Base-by-base conservation (phyloP, 2,113 vertebrate genomes). In the Ictalurus punctatus region DNA sequence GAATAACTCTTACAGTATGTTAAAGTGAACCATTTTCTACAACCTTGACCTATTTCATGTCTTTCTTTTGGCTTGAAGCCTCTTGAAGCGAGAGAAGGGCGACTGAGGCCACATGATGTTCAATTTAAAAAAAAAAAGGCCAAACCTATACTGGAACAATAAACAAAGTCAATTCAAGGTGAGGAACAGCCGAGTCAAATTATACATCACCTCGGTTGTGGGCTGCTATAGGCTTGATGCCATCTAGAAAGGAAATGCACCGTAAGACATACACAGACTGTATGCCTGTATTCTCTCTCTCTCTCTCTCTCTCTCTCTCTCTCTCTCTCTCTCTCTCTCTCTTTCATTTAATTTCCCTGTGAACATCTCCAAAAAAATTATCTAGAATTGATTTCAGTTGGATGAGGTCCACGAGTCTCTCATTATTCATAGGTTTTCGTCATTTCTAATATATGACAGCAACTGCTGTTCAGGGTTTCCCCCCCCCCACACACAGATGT, bases 161-260 rank as follows among this genome's bases (percentile, higher is more conserved):
- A 92, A 93, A 93, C 92, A 94, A 95, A 95, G 94, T 95, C 95
- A 93, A 92, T 90, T 89, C 94, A 95, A 96, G 95, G 95, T 95
- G 93, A 94, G 34, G 79, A 86, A 84, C 61, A 67, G 73, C 78
- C 34, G 81, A 89, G 88, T 34, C 23, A 67, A 91, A 89, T 84
- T 91, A 78, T 92, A 92, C 90, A 90, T 89, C 87, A 88, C 84
- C 80, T 19, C 44, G 2, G 27, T 6, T 40, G 30, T 85, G 76
- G 86, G 71, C 21, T 86, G 69, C 44, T 85, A 48, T 89, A 89
- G 82, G 12, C 69, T 19, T 89, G 73, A 85, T 79, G 73, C 37
- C 4, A 40, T 67, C 34, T 56, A 89, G 69, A 86, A 80, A 83
- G 44, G 79, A 86, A 86, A 86, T 86, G 78, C 67, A 86, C 80